Base-by-base conservation (phyloP, 2,797 vertebrate genomes). In the Varecia variegata region DNA sequence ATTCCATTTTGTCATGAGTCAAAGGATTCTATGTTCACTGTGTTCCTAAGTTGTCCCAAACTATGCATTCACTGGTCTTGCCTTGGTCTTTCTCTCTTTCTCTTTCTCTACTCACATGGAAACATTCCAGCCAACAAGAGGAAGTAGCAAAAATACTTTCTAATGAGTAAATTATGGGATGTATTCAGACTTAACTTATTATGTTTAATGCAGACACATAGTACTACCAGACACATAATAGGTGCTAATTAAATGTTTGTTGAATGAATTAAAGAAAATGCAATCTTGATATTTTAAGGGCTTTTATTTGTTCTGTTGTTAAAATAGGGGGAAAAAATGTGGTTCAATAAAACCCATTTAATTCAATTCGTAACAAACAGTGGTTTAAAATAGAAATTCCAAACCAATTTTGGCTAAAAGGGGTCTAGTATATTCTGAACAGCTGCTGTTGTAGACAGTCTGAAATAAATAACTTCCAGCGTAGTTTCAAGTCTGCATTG, bases 311-410 rank as follows among this genome's bases (percentile, higher is more conserved):
- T 91, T 97, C 73, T 71, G 38, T 32, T 74, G 67, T 90, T 93
- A 82, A 93, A 94, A 82, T 3, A 71, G 77, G 2, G 2, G 47
- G 38, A 58, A 92, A 21, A 8, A 52, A 71, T 54, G 68, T 79
- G 70, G 25, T 68, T 65, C 5, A 40, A 45, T 18, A 45, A 80
- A 80, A 8, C 21, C 45, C 38, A 65, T 58, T 93, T 79, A 74
- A 94, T 58, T 93, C 81, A 71, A 80, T 85, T 97, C 35, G 80
- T 88, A 68, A 93, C 84, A 96, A 95, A 97, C 94, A 91, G 58
- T 91, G 93, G 89, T 90, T 97, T 97, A 91, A 97, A 96, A 97
- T 82, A 92, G 95, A 96, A 97, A 88, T 70, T 74, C 65, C 71
- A 86, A 95, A 50, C 43, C 27, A 93, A 23, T 50, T 90, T 95